These are phyloP conservation scores for Eonycteris spelaea DNA, from an alignment of 2,113 vertebrate species.

Conservation along the genomic window DNA sequence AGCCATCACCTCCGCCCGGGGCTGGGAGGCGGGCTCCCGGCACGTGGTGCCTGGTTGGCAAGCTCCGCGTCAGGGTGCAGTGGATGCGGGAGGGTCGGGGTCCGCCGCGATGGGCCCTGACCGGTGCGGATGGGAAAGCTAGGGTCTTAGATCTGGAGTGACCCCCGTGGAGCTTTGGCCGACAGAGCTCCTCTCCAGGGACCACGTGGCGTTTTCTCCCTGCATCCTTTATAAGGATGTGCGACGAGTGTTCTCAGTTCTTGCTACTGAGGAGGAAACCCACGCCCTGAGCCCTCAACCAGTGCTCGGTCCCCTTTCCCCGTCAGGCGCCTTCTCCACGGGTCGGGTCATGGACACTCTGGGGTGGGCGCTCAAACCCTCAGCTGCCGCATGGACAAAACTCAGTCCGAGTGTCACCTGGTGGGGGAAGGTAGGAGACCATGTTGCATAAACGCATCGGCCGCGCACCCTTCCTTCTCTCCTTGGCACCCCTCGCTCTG, in stretches of 20 bases:
- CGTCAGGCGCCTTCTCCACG: fast-evolving
- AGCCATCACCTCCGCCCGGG: not conserved
- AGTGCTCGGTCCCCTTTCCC: not conserved
- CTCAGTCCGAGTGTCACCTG: not conserved
- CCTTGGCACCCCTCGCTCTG: fast-evolving
- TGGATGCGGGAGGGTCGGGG: fast-evolving
- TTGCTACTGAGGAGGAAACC: not conserved
- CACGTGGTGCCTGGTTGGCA: fast-evolving
- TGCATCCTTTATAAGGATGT: not conserved
- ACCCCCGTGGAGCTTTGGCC: not conserved
- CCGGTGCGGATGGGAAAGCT: too few relatives aligned
- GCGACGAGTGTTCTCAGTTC: not conserved
- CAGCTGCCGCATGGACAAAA: not conserved
- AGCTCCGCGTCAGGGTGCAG: not conserved
- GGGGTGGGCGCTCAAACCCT: not conserved
- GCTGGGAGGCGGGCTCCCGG: not conserved
- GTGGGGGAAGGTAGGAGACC: not conserved
- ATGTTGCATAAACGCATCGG: not conserved
- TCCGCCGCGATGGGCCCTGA: fast-evolving
- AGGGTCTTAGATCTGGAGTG: not conserved
- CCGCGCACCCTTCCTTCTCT: fast-evolving
- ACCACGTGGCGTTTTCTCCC: not conserved
- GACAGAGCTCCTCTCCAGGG: not conserved
- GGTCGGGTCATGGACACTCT: not conserved
- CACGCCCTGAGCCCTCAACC: not conserved